These are phyloP conservation scores for Gallinago stenura DNA, from an alignment of 2,797 vertebrate species.

Conservation along the genomic window DNA sequence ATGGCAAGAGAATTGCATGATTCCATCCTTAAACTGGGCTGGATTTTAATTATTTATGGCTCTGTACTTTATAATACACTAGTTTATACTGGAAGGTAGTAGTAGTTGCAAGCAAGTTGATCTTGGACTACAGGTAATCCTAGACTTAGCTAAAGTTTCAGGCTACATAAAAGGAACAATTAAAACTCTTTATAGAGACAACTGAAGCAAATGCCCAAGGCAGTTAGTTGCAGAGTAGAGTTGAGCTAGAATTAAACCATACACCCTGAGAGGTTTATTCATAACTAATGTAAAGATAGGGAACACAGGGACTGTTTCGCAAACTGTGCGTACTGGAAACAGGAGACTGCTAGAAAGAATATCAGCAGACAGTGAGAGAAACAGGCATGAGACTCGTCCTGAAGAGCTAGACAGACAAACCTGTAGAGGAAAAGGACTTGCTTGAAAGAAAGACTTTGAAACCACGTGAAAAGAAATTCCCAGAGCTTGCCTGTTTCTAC, in stretches of 20 bases:
- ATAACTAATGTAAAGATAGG: not conserved
- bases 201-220: not conserved
- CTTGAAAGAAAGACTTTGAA: not conserved
- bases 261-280: not conserved
- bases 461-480: not conserved
- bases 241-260: not conserved
- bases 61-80: not conserved
- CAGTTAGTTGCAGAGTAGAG: not conserved
- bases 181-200: conserved; percentile 4
- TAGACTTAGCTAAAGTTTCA: conserved; percentile 3
- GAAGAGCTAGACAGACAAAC: not conserved
- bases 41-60: not conserved
- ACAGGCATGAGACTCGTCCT: fast-evolving
- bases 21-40: not conserved
- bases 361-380: not conserved
- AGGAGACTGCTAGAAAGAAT: not conserved
- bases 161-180: conserved; percentile 21
- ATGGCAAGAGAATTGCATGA: not conserved
- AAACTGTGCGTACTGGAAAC: not conserved
- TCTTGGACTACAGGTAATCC: conserved; percentile 31
- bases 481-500: not conserved
- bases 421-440: not conserved
- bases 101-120: not conserved
- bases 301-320: not conserved
- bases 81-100: not conserved